These are phyloP conservation scores for Scomber colias DNA, from an alignment of 2,113 vertebrate species.

Conservation along the genomic window DNA sequence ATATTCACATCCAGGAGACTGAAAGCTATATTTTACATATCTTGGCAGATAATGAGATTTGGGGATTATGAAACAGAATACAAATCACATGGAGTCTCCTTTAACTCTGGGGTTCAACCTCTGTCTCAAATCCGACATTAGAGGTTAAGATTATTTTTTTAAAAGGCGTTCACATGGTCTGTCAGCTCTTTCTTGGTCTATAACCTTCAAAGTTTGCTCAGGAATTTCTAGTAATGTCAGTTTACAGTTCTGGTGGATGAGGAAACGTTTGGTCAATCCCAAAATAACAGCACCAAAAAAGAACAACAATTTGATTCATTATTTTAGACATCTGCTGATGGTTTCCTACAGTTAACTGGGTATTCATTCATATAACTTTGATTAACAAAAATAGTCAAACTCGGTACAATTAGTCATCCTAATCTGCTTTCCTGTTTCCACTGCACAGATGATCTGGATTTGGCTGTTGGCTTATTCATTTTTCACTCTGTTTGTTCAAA, in stretches of 20 bases:
- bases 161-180: constrained; percentile 28
- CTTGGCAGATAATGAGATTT: constrained; percentile 10
- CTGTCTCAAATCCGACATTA: neutral
- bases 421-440: constrained; percentile 8
- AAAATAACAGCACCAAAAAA: neutral
- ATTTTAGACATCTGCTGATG: neutral
- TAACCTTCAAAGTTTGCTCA: neutral
- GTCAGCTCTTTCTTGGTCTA: neutral
- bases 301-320: neutral
- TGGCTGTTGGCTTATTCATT: constrained; percentile 1
- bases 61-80: constrained; percentile 12
- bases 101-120: neutral
- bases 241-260: neutral
- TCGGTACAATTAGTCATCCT: constrained; percentile 11
- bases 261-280: neutral
- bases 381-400: constrained; percentile 12
- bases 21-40: constrained; percentile 3
- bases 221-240: no score
- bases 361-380: neutral
- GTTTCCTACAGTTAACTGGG: neutral
- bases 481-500: constrained; percentile 29
- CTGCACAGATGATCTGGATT: constrained; percentile 20
- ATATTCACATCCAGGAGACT: no score
- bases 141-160: constrained; percentile 14
- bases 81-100: constrained; percentile 11